Evolutionary conservation across 2,113 vertebrate species (phyloP).

Genomic region (Isichthys henryi): DNA sequence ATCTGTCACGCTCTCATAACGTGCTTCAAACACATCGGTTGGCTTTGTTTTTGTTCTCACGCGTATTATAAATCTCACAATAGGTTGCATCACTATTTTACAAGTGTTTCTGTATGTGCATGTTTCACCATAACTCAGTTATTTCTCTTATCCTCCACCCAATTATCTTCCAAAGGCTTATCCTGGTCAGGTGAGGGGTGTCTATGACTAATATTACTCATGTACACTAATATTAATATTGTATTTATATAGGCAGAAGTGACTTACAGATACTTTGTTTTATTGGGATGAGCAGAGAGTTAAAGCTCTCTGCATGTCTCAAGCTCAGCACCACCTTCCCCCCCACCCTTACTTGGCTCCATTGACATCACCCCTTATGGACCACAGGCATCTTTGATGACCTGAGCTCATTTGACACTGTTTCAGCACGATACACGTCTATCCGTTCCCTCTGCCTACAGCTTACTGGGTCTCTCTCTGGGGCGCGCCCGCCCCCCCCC

Average conservation of each 20-base stretch:
- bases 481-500: no score
- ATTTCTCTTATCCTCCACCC: background rate
- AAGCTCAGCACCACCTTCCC: accelerated
- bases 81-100: background rate
- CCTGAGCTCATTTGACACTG: background rate
- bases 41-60: background rate
- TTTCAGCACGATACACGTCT: background rate
- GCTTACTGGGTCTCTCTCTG: background rate
- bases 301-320: background rate
- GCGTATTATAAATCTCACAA: background rate
- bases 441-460: background rate
- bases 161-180: background rate
- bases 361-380: background rate
- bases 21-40: background rate
- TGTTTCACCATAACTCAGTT: background rate
- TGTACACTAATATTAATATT: background rate
- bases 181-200: background rate
- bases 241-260: background rate
- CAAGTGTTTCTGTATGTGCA: background rate
- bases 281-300: background rate
- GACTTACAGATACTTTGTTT: background rate
- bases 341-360: no score
- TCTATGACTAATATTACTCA: background rate
- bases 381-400: background rate
- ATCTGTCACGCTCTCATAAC: background rate